These are phyloP conservation scores for Synanthedon andrenaeformis DNA, from an alignment of 2,888 invertebrate genomes.

Conservation along the genomic window DNA sequence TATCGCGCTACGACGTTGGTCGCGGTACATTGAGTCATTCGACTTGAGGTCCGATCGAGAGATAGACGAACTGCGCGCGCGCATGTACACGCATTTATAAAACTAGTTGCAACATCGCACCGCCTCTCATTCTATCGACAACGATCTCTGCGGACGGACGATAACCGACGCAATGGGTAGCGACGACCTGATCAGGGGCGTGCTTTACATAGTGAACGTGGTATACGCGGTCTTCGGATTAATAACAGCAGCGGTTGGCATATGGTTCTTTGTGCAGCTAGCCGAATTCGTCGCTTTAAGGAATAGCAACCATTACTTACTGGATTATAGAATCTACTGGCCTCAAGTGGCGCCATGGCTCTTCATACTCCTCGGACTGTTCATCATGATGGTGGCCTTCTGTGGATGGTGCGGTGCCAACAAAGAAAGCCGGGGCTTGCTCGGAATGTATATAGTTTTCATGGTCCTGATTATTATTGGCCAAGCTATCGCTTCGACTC, in stretches of 20 bases:
- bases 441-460: constrained; percentile 52
- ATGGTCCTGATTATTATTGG: constrained; percentile 43
- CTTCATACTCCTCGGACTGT: constrained; percentile 51
- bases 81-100: constrained; percentile 43
- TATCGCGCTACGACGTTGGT: not conserved
- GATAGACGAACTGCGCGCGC: constrained; percentile 8
- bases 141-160: constrained; percentile 35
- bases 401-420: constrained; percentile 58
- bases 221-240: constrained; percentile 58
- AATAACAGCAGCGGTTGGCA: constrained; percentile 52
- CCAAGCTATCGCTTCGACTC: constrained; percentile 46
- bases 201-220: constrained; percentile 52
- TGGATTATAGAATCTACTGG: constrained; percentile 63
- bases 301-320: constrained; percentile 56
- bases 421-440: constrained; percentile 48
- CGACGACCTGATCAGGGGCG: constrained; percentile 52
- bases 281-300: constrained; percentile 52
- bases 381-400: constrained; percentile 51
- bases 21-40: not conserved
- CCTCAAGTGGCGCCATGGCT: constrained; percentile 65
- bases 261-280: constrained; percentile 64
- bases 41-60: not conserved
- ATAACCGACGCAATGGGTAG: constrained; percentile 37
- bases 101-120: constrained; percentile 35
- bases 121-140: constrained; percentile 51